Conservation (phyloP, 2,888 invertebrate species). For the Halocaridina rubra region DNA sequence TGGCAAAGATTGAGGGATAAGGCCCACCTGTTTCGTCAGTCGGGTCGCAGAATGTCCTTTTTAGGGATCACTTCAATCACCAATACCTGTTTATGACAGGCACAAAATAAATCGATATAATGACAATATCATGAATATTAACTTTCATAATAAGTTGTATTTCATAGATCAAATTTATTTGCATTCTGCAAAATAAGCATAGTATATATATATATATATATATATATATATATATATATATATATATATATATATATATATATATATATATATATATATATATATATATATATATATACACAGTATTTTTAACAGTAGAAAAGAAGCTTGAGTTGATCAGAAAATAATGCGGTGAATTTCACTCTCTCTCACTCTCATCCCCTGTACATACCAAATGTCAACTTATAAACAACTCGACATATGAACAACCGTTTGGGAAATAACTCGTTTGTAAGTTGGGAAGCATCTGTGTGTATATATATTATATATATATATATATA, state of each 20-base stretch:
- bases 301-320: not conserved
- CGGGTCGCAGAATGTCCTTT: constrained; percentile 59
- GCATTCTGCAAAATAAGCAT: not conserved
- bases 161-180: not conserved
- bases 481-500: not conserved
- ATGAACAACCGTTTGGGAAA: too few species aligned
- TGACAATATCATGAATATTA: too few species aligned
- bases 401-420: too few species aligned
- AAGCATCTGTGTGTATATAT: not conserved
- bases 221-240: not conserved
- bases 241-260: not conserved
- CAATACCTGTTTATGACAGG: not conserved
- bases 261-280: not conserved
- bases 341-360: not conserved
- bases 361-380: not conserved
- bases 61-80: constrained; percentile 61
- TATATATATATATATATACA: not conserved
- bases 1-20: constrained; percentile 15
- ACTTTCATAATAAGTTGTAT: not conserved
- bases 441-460: not conserved
- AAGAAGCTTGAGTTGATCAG: too few species aligned
- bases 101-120: not conserved
- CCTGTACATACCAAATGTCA: too few species aligned
- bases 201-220: not conserved
- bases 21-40: constrained; percentile 54